These are phyloP conservation scores for Elephas maximus DNA, from an alignment of 2,113 vertebrate species.

Conservation along the genomic window DNA sequence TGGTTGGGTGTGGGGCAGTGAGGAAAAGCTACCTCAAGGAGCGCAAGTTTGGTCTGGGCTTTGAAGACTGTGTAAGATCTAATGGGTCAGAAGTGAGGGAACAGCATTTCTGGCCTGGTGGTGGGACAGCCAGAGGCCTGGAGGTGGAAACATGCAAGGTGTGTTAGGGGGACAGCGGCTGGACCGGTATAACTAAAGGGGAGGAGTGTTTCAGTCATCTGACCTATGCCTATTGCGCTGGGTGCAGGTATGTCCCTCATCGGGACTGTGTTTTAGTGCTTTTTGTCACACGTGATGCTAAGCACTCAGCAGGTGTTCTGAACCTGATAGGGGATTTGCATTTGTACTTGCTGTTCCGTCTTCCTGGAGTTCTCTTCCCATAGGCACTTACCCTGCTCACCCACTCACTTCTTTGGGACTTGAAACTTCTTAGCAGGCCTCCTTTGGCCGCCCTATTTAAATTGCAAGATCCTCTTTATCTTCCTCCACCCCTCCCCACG, in stretches of 20 bases:
- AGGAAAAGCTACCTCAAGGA: background rate
- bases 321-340: background rate
- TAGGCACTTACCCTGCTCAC: background rate
- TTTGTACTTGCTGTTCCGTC: background rate
- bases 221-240: constrained; percentile 7
- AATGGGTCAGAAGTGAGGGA: background rate
- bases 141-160: background rate
- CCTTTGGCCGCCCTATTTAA: background rate
- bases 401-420: background rate
- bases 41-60: background rate
- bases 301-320: background rate
- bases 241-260: background rate
- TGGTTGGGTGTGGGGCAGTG: background rate
- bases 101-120: background rate
- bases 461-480: background rate
- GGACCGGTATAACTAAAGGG: background rate
- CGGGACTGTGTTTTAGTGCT: background rate
- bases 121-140: background rate
- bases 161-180: background rate
- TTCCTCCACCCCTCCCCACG: background rate
- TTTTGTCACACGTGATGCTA: background rate
- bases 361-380: background rate
- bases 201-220: background rate
- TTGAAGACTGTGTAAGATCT: background rate
- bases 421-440: background rate